phyloP scores from a whole-genome alignment of 1,140 invertebrate species.

The Cryptotermes secundus region DNA sequence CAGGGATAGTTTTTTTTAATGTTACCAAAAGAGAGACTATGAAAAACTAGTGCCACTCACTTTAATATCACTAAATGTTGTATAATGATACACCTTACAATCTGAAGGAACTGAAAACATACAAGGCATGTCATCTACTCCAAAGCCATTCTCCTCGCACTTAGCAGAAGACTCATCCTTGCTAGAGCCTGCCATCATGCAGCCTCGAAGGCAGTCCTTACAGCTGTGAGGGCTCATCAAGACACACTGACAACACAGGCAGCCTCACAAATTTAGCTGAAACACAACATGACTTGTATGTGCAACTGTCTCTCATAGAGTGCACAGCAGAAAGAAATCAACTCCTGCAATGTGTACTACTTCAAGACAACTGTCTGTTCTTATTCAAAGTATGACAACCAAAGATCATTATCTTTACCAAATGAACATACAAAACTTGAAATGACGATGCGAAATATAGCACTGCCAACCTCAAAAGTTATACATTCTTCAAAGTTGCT shows the following conservation, averaged over 20 bases:
- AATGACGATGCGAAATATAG: neutral
- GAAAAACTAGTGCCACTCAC: too few species aligned
- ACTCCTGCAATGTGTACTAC: too few species aligned
- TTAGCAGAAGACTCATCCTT: neutral
- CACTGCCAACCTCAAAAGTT: neutral
- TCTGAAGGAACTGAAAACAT: neutral
- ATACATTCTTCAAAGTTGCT: neutral
- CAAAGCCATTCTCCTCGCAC: conserved; percentile 16
- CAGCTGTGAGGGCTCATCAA: conserved; percentile 22
- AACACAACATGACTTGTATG: neutral
- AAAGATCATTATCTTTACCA: neutral
- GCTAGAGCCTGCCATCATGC: conserved; percentile 25
- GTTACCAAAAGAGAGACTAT: too few species aligned
- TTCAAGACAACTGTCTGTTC: too few species aligned
- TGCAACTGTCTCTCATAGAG: too few species aligned
- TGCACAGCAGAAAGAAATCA: too few species aligned
- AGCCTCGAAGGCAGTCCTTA: conserved; percentile 18
- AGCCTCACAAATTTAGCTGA: neutral
- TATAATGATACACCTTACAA: too few species aligned
- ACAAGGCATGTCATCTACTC: conserved; percentile 10
- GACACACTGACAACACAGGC: neutral
- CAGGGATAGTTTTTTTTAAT: too few species aligned
- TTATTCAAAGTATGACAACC: too few species aligned
- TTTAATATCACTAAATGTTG: too few species aligned
- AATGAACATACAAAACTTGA: neutral